phyloP scores from a whole-genome alignment of 2,113 vertebrate species.

The Ceuthmochares aereus region DNA sequence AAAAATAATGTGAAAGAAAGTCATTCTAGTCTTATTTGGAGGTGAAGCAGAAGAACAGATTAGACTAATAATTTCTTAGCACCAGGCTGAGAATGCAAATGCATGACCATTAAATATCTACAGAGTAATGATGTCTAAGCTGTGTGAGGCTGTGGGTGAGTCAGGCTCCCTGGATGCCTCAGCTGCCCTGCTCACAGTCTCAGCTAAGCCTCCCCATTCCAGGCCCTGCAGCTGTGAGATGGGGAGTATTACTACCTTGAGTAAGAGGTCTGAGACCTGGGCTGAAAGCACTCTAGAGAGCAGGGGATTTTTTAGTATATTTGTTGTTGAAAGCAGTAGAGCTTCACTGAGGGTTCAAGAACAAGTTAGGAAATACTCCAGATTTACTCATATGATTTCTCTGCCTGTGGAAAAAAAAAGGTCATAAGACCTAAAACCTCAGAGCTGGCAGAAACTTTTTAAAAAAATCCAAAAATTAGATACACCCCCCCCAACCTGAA shows the following conservation, averaged over 20 bases:
- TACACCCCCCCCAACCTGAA: neutral
- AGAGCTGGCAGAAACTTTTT: neutral
- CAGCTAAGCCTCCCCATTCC: fast-evolving
- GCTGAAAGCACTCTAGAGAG: neutral
- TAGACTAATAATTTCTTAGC: neutral
- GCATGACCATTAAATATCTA: neutral
- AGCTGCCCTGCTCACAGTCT: neutral
- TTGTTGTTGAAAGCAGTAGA: neutral
- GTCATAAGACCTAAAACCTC: neutral
- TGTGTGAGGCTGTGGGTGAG: neutral
- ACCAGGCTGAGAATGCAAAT: neutral
- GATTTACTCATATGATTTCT: neutral
- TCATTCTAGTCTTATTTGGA: neutral
- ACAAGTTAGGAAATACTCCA: neutral
- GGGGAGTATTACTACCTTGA: neutral
- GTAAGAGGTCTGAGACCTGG: neutral
- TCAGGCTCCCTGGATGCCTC: neutral
- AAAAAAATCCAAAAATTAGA: neutral
- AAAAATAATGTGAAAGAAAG: neutral
- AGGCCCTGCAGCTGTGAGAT: neutral
- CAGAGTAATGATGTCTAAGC: fast-evolving
- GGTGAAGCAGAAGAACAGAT: neutral
- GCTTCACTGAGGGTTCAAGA: neutral
- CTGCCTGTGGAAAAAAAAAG: neutral
- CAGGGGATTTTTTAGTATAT: neutral